Base-by-base conservation (phyloP, 2,797 vertebrate genomes). In the Arrhamphus sclerolepis region DNA sequence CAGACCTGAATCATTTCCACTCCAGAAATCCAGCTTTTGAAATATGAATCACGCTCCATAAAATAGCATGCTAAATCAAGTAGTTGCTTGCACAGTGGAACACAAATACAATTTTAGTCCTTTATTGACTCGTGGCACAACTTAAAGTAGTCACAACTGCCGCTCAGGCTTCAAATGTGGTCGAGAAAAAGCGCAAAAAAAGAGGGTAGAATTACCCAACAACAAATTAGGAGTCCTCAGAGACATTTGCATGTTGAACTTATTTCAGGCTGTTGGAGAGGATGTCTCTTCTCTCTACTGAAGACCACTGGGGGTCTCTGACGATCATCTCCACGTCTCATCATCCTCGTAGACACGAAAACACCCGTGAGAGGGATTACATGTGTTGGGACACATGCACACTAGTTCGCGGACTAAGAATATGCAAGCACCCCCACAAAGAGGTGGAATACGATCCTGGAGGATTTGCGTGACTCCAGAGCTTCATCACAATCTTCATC, bases 31-130 rank as follows among this genome's bases (percentile, higher is more conserved):
- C 26, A 5, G 58, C 46, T 77, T 87, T 81, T 84, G 77, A 88
- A 90, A 91, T 80, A 70, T 84, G 80, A 91, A 88, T 87, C 83
- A 80, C 8, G 69, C 80, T 86, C 82, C 75, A 79, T 84, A 78
- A 83, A 69, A 73, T 54, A 42, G 41, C 34, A 22, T 83, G 84
- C 86, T 83, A 71, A 78, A 84, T 86, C 78, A 82, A 88, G 85
- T 78, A 76, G 75, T 66, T 64, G 75, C 79, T 85, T 78, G 66
- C 81, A 80, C 80, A 77, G 74, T 75, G 78, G 77, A 81, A 72
- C 63, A 62, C 62, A 75, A 83, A 81, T 46, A 77, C 0, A 21
- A 80, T 56, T 61, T 64, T 42, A 77, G 77, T 46, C 72, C 58
- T 69, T 77, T 67, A 62, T 46, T 28, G 78, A 82, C 81, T 82